Percentiles rank a stretch among this genome's conserved stretches.
phyloP scores from a whole-genome alignment of 2,113 vertebrate species.

The Felis chaus region DNA sequence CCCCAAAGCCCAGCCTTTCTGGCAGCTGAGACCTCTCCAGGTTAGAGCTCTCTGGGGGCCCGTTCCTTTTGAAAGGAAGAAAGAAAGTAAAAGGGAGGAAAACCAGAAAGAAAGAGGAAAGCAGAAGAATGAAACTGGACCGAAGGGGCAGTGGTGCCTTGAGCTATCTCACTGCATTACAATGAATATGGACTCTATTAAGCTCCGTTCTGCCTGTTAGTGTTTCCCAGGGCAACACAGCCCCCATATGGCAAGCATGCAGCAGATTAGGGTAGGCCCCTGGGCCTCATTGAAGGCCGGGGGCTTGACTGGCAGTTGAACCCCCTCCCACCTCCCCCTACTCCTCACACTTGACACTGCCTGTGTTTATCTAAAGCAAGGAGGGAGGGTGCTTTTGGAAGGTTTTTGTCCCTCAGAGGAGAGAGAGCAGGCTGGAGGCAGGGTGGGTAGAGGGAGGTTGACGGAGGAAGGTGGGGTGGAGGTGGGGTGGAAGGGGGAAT shows the following conservation, averaged over 20 bases:
- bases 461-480: slow-evolving; percentile 60
- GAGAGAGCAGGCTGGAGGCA: slow-evolving; percentile 73
- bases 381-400: slow-evolving; percentile 88
- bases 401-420: slow-evolving; percentile 86
- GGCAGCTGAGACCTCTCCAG: slow-evolving; percentile 80
- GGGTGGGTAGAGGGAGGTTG: slow-evolving; percentile 48
- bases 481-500: slow-evolving; percentile 53
- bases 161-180: slow-evolving; percentile 98
- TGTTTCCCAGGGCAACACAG: slow-evolving; percentile 97
- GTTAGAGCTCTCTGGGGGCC: slow-evolving; percentile 84
- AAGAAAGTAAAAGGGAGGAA: slow-evolving; percentile 70
- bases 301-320: slow-evolving; percentile 93
- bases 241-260: slow-evolving; percentile 98
- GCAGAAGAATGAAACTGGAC: slow-evolving; percentile 87
- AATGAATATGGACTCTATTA: slow-evolving; percentile 99
- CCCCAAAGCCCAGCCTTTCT: slow-evolving; percentile 56
- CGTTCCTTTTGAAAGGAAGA: slow-evolving; percentile 80
- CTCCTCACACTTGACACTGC: slow-evolving; percentile 99
- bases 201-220: slow-evolving; percentile 99
- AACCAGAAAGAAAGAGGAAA: slow-evolving; percentile 83
- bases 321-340: slow-evolving; percentile 82
- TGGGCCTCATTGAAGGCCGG: slow-evolving; percentile 85
- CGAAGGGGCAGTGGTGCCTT: slow-evolving; percentile 91
- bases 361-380: slow-evolving; percentile 98
- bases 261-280: slow-evolving; percentile 92